Evolutionary conservation across 2,797 vertebrate species (phyloP).

Genomic region (Allobates femoralis): DNA sequence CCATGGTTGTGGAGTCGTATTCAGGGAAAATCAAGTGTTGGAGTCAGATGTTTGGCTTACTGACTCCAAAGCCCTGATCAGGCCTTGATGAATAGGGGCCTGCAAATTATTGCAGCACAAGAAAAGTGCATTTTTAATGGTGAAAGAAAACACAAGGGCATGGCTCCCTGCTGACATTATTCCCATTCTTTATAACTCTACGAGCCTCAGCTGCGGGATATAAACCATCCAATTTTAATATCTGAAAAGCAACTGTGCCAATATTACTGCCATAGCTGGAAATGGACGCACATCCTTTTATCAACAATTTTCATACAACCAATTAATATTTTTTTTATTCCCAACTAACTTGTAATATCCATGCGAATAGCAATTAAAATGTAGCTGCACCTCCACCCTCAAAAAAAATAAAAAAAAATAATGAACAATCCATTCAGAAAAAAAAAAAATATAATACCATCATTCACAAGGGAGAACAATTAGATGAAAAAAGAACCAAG

Average conservation of each 20-base stretch:
- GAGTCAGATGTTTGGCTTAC: too few species aligned
- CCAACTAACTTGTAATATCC: background rate
- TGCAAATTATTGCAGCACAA: background rate
- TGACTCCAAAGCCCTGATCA: too few species aligned
- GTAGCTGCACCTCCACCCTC: background rate
- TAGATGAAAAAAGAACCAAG: constrained; percentile 25
- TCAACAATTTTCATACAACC: background rate
- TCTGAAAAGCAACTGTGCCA: background rate
- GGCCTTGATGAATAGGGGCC: too few species aligned
- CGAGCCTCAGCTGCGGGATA: background rate
- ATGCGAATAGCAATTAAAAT: background rate
- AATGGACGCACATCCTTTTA: background rate
- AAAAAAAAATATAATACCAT: constrained; percentile 24
- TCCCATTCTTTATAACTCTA: background rate
- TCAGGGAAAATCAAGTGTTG: too few species aligned
- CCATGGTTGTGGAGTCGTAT: too few species aligned
- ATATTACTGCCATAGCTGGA: too few species aligned
- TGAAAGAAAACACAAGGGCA: too few species aligned
- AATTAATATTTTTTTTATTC: background rate
- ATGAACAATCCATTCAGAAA: background rate
- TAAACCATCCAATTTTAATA: background rate
- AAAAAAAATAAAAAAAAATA: background rate
- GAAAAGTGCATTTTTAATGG: background rate
- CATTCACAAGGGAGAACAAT: constrained; percentile 18
- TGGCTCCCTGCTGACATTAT: background rate